phyloP scores from a whole-genome alignment of 1,140 invertebrate genomes.

The Saccostrea cuccullata region DNA sequence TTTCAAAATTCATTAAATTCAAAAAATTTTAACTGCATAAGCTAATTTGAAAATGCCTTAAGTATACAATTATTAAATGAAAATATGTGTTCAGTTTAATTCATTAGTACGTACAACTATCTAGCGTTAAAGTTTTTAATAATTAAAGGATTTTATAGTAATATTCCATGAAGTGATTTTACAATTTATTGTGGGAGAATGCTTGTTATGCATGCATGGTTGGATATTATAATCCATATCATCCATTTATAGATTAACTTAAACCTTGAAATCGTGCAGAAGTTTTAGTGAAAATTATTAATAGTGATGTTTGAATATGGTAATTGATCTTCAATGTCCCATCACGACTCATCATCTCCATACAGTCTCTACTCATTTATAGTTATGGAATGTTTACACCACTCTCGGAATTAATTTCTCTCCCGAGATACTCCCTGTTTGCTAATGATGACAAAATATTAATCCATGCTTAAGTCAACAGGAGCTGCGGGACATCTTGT shows the following conservation, averaged over 20 bases:
- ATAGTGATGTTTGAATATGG: neutral
- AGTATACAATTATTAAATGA: too few relatives aligned
- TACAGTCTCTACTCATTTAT: neutral
- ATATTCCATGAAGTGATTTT: neutral
- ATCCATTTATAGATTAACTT: neutral
- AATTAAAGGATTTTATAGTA: neutral
- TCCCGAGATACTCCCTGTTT: neutral
- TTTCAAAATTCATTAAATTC: too few relatives aligned
- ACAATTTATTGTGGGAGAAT: neutral
- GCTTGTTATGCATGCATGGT: neutral
- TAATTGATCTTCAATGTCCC: slow-evolving; percentile 3
- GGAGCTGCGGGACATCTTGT: neutral
- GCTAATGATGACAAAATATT: slow-evolving; percentile 17
- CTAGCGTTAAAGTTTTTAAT: neutral
- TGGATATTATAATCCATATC: neutral
- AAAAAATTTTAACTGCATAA: too few relatives aligned
- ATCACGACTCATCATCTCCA: neutral
- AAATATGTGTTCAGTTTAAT: too few relatives aligned
- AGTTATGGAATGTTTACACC: neutral
- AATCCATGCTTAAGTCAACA: neutral
- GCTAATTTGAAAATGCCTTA: too few relatives aligned
- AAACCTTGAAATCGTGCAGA: neutral
- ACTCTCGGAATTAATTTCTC: neutral
- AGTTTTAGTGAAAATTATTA: neutral
- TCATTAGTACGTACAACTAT: too few relatives aligned